Base-by-base conservation (phyloP, 2,888 invertebrate genomes). In the Lasius platythorax region DNA sequence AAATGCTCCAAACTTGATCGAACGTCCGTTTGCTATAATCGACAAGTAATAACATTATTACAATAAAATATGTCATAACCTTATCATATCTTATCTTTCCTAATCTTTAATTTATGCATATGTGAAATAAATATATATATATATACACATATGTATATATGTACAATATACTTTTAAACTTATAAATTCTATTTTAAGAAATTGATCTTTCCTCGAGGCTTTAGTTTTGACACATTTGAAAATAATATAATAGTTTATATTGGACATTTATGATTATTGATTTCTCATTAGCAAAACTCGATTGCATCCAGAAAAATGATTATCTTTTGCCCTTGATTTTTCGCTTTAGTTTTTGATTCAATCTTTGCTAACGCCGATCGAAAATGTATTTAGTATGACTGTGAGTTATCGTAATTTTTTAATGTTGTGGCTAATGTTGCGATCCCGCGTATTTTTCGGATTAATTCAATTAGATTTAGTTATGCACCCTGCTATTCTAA, bases 1-100 rank as follows among this genome's bases (percentile, higher is more conserved):
- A 94, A 95, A 86, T 95, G 95, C 68, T 95, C 95, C 92, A 95
- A 88, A 86, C 93, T 94, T 86, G 95, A 93, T 85, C 95, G 94
- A 74, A 95, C 95, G 89, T 95, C 95, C 89, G 95, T 95, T 92
- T 95, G 95, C 95, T 95, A 89, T 3, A 90, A 91, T 56, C 9
- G 28, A 84, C 0, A 56, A 81, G 9, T 23, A 28, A 46, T 43
- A 15, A 53, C 28, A 23, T 68, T 68, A 37, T 40, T 15, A 23
- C 40, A 3, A 50, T 50, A 50, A 74, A 50, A n/a, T 37, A 9
- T 37, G 64, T 11, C 46, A 15, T 9, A 37, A 76, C 18, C 18
- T 11, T 61, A 50, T 61, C 33, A 74, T 73, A 61, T 43, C 30
- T 63, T 23, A 33, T 75, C 15, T 75, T 3, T 33, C 18, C 0